Evolutionary conservation across 2,888 invertebrate species (phyloP).

Genomic region (Atherix ibis): DNA sequence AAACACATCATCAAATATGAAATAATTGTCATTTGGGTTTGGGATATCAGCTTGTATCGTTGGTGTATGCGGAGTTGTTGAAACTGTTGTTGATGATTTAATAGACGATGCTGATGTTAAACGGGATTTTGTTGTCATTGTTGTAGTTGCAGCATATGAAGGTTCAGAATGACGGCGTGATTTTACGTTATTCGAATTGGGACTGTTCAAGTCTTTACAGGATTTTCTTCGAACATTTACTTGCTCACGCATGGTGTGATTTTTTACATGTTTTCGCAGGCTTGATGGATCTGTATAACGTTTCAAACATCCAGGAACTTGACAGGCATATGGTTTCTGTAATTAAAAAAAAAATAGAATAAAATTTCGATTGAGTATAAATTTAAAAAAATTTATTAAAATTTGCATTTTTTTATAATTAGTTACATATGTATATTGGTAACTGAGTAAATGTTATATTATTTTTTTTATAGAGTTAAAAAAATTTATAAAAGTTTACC

Average conservation of each 20-base stretch:
- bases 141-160: constrained; percentile 15
- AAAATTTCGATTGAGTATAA: background rate
- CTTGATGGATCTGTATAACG: constrained; percentile 91
- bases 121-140: constrained; percentile 8
- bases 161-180: constrained; percentile 27
- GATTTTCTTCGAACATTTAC: constrained; percentile 14
- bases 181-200: constrained; percentile 3
- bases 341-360: constrained; percentile 15
- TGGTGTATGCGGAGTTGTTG: constrained; percentile 1
- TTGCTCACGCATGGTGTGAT: constrained; percentile 38
- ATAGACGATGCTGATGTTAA: constrained; percentile 1
- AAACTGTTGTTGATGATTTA: constrained; percentile 8
- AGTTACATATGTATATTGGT: too few species aligned
- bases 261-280: constrained; percentile 82
- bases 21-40: constrained; percentile 7
- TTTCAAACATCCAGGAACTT: constrained; percentile 71
- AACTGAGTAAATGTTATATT: too few species aligned
- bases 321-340: constrained; percentile 87
- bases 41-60: constrained; percentile 1
- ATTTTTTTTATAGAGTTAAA: too few species aligned
- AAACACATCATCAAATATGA: constrained; percentile 14
- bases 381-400: too few species aligned
- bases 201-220: background rate
- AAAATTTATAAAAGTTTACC: too few species aligned
- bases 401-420: too few species aligned